A percentile compares a stretch with the other conserved stretches of the same genome.
Conservation (phyloP, 64 coral and sea anemone genomes). For the Pachyseris speciosa region DNA sequence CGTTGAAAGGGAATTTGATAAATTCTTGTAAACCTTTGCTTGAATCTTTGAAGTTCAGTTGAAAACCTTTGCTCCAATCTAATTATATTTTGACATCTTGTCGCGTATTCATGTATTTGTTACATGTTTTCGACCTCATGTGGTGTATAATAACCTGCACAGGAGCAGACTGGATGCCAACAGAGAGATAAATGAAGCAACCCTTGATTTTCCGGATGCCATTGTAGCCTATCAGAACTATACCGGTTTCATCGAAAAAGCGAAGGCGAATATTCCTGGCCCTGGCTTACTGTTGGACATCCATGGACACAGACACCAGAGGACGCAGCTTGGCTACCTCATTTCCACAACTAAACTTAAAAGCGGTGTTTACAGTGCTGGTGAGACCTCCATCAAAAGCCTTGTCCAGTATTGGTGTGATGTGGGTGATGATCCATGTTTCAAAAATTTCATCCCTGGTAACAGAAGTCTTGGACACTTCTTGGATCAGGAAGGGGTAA, state of each 20-base stretch:
- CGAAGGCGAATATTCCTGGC: neutral
- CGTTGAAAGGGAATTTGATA: too few relatives aligned
- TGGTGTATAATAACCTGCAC: constrained; percentile 16
- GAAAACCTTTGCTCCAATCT: too few relatives aligned
- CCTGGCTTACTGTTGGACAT: constrained; percentile 27
- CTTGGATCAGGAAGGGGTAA: neutral
- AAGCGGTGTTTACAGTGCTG: neutral
- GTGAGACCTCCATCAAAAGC: neutral
- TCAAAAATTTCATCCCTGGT: constrained; percentile 27
- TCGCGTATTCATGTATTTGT: neutral
- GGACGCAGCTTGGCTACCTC: constrained; percentile 23
- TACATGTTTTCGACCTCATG: constrained; percentile 14
- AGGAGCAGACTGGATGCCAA: constrained; percentile 24
- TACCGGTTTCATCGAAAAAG: constrained; percentile 7
- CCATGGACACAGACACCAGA: neutral
- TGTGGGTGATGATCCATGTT: neutral
- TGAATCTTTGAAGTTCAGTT: too few relatives aligned
- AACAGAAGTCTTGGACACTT: constrained; percentile 37
- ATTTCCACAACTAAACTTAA: neutral
- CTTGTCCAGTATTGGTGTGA: constrained; percentile 3
- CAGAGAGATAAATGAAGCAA: constrained; percentile 22
- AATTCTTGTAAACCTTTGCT: too few relatives aligned
- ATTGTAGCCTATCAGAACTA: constrained; percentile 13
- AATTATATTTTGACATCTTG: neutral
- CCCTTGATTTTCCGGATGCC: constrained; percentile 9